These are phyloP conservation scores for Cinclus cinclus DNA, from an alignment of 2,113 vertebrate genomes.

Conservation along the genomic window DNA sequence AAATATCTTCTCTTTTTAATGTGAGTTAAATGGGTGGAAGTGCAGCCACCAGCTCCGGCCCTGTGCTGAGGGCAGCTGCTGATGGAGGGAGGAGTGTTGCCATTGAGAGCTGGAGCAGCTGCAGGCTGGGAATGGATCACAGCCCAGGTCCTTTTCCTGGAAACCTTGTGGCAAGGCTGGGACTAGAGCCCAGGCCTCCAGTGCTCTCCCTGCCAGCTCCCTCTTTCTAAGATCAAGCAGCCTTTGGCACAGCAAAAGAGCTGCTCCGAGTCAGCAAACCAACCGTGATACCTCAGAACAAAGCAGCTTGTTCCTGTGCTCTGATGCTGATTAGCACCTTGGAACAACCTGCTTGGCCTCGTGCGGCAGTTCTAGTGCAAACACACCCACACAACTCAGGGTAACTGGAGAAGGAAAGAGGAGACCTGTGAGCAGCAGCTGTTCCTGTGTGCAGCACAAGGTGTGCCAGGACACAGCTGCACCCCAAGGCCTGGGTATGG, in stretches of 20 bases:
- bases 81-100: background rate
- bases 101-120: background rate
- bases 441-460: fast-evolving
- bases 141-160: constrained; percentile 6
- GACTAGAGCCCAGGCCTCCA: background rate
- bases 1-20: background rate
- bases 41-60: background rate
- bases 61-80: background rate
- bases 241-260: background rate
- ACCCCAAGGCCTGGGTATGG: fast-evolving
- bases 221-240: background rate
- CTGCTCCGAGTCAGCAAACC: background rate
- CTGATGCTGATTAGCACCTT: background rate
- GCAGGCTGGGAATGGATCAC: background rate
- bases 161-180: constrained; percentile 27
- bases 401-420: background rate
- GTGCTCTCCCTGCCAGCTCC: constrained; percentile 2
- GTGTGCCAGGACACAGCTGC: background rate
- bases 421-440: background rate
- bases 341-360: background rate
- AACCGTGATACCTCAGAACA: fast-evolving
- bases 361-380: background rate
- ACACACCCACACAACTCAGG: background rate
- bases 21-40: background rate
- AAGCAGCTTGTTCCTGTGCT: background rate